Percentiles rank a stretch among this genome's conserved stretches.
phyloP scores from a whole-genome alignment of 2,888 invertebrate species.

The Drosophila nr. perissopoda region DNA sequence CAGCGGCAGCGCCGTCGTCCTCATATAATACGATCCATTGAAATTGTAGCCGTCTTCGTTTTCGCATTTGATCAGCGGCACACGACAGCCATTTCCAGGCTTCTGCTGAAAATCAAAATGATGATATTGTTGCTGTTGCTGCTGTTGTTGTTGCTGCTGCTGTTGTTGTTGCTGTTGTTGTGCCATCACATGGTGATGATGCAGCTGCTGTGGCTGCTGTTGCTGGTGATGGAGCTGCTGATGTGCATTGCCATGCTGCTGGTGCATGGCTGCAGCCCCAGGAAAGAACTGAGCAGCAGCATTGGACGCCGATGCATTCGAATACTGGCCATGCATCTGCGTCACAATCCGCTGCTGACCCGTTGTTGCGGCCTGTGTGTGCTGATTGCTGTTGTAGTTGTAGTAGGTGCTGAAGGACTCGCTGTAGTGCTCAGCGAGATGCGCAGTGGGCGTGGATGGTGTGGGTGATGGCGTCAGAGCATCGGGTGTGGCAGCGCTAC shows the following conservation, averaged over 20 bases:
- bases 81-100: conserved; percentile 50
- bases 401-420: conserved; percentile 69
- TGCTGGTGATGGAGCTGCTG: conserved; percentile 50
- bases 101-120: conserved; percentile 67
- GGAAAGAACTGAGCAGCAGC: conserved; percentile 58
- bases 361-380: conserved; percentile 7
- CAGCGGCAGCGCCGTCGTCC: conserved; percentile 46
- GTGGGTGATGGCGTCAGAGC: conserved; percentile 70
- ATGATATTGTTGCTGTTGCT: conserved; percentile 62
- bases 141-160: conserved; percentile 48
- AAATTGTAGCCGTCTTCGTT: conserved; percentile 69
- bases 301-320: conserved; percentile 29
- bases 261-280: conserved; percentile 30
- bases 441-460: conserved; percentile 61
- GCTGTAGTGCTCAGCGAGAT: conserved; percentile 62
- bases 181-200: conserved; percentile 48
- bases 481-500: conserved; percentile 57
- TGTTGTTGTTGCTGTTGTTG: conserved; percentile 51
- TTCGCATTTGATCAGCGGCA: conserved; percentile 62
- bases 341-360: conserved; percentile 33
- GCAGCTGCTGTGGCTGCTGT: conserved; percentile 51
- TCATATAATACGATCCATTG: conserved; percentile 70
- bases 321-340: conserved; percentile 56
- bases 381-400: conserved; percentile 63
- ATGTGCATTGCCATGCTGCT: conserved; percentile 52